These are phyloP conservation scores for Pterocles burchelli DNA, from an alignment of 2,113 vertebrate genomes.

Conservation along the genomic window DNA sequence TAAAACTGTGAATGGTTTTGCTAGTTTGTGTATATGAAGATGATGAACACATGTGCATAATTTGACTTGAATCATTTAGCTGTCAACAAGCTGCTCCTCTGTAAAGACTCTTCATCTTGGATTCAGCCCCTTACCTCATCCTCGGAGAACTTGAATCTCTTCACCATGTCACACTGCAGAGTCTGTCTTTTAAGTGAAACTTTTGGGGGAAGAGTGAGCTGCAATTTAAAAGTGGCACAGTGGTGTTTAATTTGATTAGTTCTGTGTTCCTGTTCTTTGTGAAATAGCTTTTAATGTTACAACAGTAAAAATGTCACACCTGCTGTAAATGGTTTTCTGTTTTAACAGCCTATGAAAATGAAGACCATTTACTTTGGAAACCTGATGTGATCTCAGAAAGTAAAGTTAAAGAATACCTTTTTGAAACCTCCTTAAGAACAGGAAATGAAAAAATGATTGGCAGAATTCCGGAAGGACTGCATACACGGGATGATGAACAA, in stretches of 20 bases:
- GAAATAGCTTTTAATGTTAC: background rate
- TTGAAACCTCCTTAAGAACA: constrained; percentile 82
- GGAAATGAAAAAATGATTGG: constrained; percentile 79
- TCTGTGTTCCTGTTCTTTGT: background rate
- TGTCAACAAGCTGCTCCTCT: background rate
- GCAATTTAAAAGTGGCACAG: background rate
- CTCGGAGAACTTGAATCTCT: background rate
- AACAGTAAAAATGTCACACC: background rate
- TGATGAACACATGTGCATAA: background rate
- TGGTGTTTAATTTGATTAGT: background rate
- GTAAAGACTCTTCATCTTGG: background rate
- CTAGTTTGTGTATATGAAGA: background rate
- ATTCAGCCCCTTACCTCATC: background rate
- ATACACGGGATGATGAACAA: constrained; percentile 91
- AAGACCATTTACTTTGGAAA: constrained; percentile 94
- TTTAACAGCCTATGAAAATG: constrained; percentile 87
- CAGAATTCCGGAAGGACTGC: constrained; percentile 78
- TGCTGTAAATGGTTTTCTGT: constrained; percentile 8
- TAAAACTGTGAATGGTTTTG: background rate
- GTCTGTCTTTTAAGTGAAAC: background rate
- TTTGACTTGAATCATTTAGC: background rate
- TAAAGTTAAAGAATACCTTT: constrained; percentile 90
- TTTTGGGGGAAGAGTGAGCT: background rate
- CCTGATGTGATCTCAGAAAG: constrained; percentile 86
- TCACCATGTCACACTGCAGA: background rate